These are phyloP conservation scores for Cydia fagiglandana DNA, from an alignment of 1,140 invertebrate species.

Conservation along the genomic window DNA sequence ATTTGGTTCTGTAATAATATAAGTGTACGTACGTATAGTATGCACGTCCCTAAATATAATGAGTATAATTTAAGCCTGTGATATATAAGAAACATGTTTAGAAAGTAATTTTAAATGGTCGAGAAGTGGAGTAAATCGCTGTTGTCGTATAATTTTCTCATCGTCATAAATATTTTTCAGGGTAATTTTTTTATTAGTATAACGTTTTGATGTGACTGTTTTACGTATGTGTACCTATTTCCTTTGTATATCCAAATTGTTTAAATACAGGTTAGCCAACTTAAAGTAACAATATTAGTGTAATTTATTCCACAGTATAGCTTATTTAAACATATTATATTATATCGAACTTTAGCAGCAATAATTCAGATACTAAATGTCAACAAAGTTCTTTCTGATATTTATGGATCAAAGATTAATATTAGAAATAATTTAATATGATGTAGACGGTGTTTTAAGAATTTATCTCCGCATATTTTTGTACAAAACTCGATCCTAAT, in stretches of 20 bases:
- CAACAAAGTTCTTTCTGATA: conserved; percentile 27
- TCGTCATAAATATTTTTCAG: conserved; percentile 25
- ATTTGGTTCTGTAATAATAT: conserved; percentile 70
- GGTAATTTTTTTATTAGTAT: conserved; percentile 20
- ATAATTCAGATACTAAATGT: conserved; percentile 28
- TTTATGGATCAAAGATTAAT: conserved; percentile 30
- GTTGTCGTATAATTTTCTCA: conserved; percentile 21
- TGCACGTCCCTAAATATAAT: conserved; percentile 75
- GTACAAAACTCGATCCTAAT: conserved; percentile 62
- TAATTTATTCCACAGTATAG: conserved; percentile 27
- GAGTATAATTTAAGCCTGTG: conserved; percentile 77
- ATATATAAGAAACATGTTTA: conserved; percentile 71
- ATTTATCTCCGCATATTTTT: conserved; percentile 70
- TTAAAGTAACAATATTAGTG: conserved; percentile 12
- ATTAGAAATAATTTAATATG: conserved; percentile 19
- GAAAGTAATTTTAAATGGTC: conserved; percentile 50
- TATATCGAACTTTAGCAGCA: conserved; percentile 27
- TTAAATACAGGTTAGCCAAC: conserved; percentile 25
- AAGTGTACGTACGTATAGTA: conserved; percentile 72
- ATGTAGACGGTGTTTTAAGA: conserved; percentile 60
- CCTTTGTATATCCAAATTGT: neutral
- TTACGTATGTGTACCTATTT: conserved; percentile 1
- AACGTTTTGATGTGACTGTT: conserved; percentile 10
- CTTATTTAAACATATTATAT: conserved; percentile 5
- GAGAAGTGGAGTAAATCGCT: conserved; percentile 41